Percentiles rank a stretch among this genome's conserved stretches.
These are phyloP conservation scores for Cyclargus thomasi DNA, from an alignment of 1,140 invertebrate genomes.

Conservation along the genomic window DNA sequence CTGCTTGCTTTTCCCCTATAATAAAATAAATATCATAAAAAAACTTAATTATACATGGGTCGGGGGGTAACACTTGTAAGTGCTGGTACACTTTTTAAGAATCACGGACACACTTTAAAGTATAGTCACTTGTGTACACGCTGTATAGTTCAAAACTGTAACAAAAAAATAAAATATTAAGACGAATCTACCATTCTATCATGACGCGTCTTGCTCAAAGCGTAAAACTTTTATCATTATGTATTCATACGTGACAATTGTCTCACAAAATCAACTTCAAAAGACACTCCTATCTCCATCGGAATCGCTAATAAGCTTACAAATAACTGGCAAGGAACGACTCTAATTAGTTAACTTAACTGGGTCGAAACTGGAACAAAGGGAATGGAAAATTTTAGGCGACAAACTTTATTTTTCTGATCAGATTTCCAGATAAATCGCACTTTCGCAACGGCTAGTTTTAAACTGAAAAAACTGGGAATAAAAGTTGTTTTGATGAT, in stretches of 20 bases:
- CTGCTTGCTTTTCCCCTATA: no score
- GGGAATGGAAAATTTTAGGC: conserved; percentile 20
- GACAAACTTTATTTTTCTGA: conserved; percentile 19
- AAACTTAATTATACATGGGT: no score
- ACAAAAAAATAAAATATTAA: no score
- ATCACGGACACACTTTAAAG: no score
- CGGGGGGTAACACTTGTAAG: no score
- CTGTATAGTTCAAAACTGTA: no score
- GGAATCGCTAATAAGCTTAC: conserved; percentile 9
- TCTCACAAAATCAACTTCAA: background rate
- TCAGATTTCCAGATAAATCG: conserved; percentile 14
- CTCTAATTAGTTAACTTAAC: conserved; percentile 22
- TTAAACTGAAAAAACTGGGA: background rate
- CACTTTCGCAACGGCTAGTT: background rate
- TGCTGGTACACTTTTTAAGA: no score
- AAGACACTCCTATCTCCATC: conserved; percentile 1
- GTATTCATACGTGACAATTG: background rate
- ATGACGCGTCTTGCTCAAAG: background rate
- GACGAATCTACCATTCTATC: background rate
- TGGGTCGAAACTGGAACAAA: conserved; percentile 18
- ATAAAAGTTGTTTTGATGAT: background rate
- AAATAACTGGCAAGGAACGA: conserved; percentile 13
- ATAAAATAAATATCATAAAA: no score
- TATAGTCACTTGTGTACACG: no score
- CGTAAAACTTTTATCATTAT: background rate